Percentiles rank a stretch among this genome's conserved stretches.
These are phyloP conservation scores for Eospalax fontanierii DNA, from an alignment of 2,797 vertebrate genomes.

Conservation along the genomic window DNA sequence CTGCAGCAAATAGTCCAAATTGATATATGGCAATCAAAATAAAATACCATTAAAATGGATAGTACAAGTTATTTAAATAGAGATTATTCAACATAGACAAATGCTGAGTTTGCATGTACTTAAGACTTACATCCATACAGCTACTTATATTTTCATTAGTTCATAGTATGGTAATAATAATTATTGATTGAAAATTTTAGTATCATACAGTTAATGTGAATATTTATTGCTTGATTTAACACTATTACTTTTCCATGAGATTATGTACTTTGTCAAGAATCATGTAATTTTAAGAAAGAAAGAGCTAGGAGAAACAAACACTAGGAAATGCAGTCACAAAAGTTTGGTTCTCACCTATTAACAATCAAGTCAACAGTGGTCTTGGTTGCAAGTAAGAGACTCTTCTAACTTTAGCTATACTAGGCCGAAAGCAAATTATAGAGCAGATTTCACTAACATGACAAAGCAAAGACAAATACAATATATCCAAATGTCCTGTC, in stretches of 20 bases:
- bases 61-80: conserved; percentile 32
- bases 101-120: neutral
- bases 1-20: neutral
- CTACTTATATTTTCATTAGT: neutral
- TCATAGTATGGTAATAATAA: neutral
- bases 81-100: conserved; percentile 16
- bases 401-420: neutral
- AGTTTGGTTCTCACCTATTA: neutral
- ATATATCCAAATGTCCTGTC: neutral
- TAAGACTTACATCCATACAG: neutral
- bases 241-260: neutral
- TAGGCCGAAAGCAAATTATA: neutral
- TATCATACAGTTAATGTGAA: neutral
- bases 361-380: neutral
- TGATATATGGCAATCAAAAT: neutral
- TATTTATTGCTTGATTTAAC: neutral
- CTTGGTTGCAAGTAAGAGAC: neutral
- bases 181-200: neutral
- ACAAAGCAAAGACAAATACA: conserved; percentile 10
- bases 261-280: neutral
- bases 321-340: neutral
- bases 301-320: neutral
- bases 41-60: conserved; percentile 23
- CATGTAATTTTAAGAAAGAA: neutral
- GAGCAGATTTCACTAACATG: neutral